Conservation (phyloP, 2,888 invertebrate species). For the Chloroclystis v-ata region DNA sequence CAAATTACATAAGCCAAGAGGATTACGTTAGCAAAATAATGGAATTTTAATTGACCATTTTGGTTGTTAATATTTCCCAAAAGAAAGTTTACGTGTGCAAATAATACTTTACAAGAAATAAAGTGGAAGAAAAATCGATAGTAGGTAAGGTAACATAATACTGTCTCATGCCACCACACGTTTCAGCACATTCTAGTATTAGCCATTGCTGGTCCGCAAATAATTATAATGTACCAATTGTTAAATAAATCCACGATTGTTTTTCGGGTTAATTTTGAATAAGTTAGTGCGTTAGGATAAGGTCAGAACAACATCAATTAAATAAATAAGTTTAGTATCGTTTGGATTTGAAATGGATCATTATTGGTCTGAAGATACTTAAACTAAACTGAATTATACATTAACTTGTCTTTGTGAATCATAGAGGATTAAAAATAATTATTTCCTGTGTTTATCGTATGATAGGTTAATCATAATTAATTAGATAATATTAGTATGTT, state of each 20-base stretch:
- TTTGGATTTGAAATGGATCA: constrained; percentile 50
- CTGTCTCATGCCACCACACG: constrained; percentile 58
- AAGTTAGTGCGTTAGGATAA: constrained; percentile 44
- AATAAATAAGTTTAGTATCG: constrained; percentile 22
- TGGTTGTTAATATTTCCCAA: constrained; percentile 17
- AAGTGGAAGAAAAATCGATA: constrained; percentile 29
- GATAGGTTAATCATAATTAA: too few relatives aligned
- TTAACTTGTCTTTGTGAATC: not conserved
- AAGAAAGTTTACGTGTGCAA: constrained; percentile 23
- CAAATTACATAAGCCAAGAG: constrained; percentile 55
- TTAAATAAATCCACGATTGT: constrained; percentile 35
- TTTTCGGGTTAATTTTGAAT: constrained; percentile 35
- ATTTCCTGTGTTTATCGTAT: not conserved
- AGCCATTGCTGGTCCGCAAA: constrained; percentile 51
- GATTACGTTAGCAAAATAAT: constrained; percentile 14
- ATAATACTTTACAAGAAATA: constrained; percentile 31
- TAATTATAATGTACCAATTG: constrained; percentile 40
- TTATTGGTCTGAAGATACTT: not conserved
- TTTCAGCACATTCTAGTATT: constrained; percentile 58
- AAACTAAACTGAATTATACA: constrained; percentile 7
- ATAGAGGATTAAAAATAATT: too few relatives aligned
- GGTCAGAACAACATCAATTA: constrained; percentile 49
- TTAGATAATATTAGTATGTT: too few relatives aligned
- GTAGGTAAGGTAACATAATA: constrained; percentile 32
- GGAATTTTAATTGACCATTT: not conserved